Base-by-base conservation (phyloP, 1,140 invertebrate genomes). In the Drosophila nasuta region DNA sequence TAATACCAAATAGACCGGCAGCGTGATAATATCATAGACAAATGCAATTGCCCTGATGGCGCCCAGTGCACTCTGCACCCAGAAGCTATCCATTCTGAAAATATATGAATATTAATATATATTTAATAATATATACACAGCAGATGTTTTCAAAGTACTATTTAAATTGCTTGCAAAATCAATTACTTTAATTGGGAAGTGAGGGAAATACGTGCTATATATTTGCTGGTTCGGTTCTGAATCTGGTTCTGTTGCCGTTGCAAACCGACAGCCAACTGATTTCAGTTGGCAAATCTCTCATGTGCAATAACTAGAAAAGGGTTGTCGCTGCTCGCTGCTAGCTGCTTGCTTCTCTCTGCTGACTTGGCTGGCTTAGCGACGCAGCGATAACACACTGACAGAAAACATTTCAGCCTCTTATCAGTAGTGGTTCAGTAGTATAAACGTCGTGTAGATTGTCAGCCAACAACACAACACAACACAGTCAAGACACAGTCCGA, bases 11-110 rank as follows among this genome's bases (percentile, higher is more conserved):
- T 98, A 98, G 1, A 98, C 94, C 43, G 97, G 97, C 93, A 97
- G 97, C 52, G 97, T 98, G 79, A 98, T 93, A 74, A 98, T 94
- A 93, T 98, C 98, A 93, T 96, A 98, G 62, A 98, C 94, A 86
- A 97, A 96, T 64, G 96, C 95, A 57, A 97, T 93, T 17, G 95
- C 95, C 91, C 96, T 96, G 75, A 97, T 95, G 60, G 96, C 95
- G 46, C 94, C 94, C 79, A 97, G 94, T 71, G 96, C 95, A 76
- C 95, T 94, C 76, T 94, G 95, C 79, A 97, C 94, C 95, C 96
- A 97, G 87, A 96, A 94, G 81, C 95, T 95, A 83, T 96, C 96
- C 95, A 96, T 96, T 91, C 96, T 96, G 62, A 33, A 52, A 58
- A 25, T 1, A 13, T 6, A 43, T 10, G n/a, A 38, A 38, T 7